Evolutionary conservation across 2,797 vertebrate species (phyloP).

Genomic region (Epinephelus coioides): DNA sequence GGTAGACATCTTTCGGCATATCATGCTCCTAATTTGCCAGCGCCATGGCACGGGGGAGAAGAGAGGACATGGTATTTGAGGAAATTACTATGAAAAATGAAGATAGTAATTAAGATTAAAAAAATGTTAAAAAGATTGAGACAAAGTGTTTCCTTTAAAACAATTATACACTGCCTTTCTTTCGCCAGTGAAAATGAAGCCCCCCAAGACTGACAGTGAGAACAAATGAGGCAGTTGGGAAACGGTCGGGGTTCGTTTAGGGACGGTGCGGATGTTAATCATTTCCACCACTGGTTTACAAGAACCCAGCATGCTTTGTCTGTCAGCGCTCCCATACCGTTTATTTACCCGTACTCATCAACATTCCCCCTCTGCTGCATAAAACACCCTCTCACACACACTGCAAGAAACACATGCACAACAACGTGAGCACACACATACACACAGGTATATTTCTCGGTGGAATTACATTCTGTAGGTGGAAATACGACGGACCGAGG

Average conservation of each 20-base stretch:
- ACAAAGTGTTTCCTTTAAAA: conserved; percentile 62
- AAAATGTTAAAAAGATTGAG: conserved; percentile 41
- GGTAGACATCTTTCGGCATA: conserved; percentile 32
- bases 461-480: conserved; percentile 24
- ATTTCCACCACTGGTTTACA: conserved; percentile 77
- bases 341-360: conserved; percentile 68
- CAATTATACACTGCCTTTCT: conserved; percentile 50
- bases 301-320: conserved; percentile 71
- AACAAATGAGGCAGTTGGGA: conserved; percentile 64
- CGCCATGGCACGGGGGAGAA: conserved; percentile 3
- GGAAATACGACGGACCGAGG: conserved; percentile 5
- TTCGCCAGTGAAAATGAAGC: conserved; percentile 50
- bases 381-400: conserved; percentile 27
- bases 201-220: conserved; percentile 51
- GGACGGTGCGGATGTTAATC: conserved; percentile 73
- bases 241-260: conserved; percentile 55
- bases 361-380: conserved; percentile 49
- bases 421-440: conserved; percentile 6
- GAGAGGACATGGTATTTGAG: conserved; percentile 15
- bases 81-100: conserved; percentile 49
- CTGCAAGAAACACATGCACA: conserved; percentile 4
- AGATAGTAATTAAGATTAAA: conserved; percentile 59
- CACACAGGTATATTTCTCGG: conserved; percentile 26
- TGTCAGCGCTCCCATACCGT: conserved; percentile 51
- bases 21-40: conserved; percentile 31